phyloP scores from a whole-genome alignment of 2,797 vertebrate species.

The Sebastes hubbsi region DNA sequence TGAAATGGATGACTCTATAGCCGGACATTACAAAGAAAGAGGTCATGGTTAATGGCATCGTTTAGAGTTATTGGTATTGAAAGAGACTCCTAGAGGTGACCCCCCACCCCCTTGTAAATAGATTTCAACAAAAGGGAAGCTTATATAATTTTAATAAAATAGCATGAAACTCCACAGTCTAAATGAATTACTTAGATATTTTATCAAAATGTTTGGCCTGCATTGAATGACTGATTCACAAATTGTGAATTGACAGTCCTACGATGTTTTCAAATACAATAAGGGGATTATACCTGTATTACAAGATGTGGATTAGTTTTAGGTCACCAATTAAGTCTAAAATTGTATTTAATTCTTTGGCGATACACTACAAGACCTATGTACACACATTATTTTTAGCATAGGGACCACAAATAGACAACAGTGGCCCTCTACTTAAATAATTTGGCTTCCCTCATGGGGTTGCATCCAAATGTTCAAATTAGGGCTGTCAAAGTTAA shows the following conservation, averaged over 20 bases:
- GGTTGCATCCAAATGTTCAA: not conserved
- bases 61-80: not conserved
- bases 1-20: not conserved
- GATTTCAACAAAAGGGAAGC: not conserved
- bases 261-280: not conserved
- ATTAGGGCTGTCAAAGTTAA: no score
- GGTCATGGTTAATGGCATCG: conserved; percentile 4
- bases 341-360: not conserved
- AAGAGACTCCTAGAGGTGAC: not conserved
- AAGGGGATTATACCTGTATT: not conserved
- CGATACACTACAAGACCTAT: not conserved
- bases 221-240: not conserved
- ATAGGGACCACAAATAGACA: not conserved
- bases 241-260: not conserved
- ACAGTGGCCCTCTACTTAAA: not conserved
- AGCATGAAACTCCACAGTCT: not conserved
- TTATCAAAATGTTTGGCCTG: not conserved
- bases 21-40: not conserved
- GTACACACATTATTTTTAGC: no score
- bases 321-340: not conserved
- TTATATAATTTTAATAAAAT: not conserved
- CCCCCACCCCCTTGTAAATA: not conserved
- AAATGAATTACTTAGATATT: not conserved
- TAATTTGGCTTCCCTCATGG: not conserved
- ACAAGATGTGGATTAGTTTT: not conserved